Evolutionary conservation across 53 echinoderm and acorn worm genomes (phyloP), one percentile per base, ranked within the genome.

Genomic region (Stichopus horrens): DNA sequence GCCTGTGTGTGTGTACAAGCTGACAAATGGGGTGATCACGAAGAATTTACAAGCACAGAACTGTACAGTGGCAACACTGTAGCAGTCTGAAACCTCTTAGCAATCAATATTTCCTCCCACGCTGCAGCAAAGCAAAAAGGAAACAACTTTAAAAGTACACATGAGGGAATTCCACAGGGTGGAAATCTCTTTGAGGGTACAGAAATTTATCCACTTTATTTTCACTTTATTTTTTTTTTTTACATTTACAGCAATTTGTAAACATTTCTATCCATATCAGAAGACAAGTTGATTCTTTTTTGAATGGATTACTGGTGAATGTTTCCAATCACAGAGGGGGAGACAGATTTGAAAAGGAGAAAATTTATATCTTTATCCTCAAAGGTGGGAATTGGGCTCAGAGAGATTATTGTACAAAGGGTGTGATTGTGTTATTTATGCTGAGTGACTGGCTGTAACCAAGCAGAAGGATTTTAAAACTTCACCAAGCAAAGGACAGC

Each of bases 341-440:
- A 55, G 10, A 63, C 4, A 79, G 53, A 53, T 55, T 79, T 10
- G 53, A 79, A 16, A 53, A 53, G 13, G 53, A 53, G 53, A 52
- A 79, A 79, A 79, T 79, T 79, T 79, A 79, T 56, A 79, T 52
- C 52, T 79, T 54, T 79, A 79, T 79, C 79, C 78, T 8, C 11
- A 79, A n/a, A 14, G 79, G 79, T 37, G 37, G 37, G 37, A 37
- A 37, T 37, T 37, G 79, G 55, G 5, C 19, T 75, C 53, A 5
- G 55, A 55, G 11, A 52, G 18, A 16, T 8, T 19, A 55, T 54
- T 13, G 16, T 52, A 79, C 79, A 79, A 79, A 53, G 56, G 79
- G 16, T 13, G 4, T 18, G 54, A 79, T 79, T 79, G 79, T 79
- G 79, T 55, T 8, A 7, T 11, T 63, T 63, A 10, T 16, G 16